Evolutionary conservation across 2,797 vertebrate genomes (phyloP).

Genomic region (Etheostoma nigrum): DNA sequence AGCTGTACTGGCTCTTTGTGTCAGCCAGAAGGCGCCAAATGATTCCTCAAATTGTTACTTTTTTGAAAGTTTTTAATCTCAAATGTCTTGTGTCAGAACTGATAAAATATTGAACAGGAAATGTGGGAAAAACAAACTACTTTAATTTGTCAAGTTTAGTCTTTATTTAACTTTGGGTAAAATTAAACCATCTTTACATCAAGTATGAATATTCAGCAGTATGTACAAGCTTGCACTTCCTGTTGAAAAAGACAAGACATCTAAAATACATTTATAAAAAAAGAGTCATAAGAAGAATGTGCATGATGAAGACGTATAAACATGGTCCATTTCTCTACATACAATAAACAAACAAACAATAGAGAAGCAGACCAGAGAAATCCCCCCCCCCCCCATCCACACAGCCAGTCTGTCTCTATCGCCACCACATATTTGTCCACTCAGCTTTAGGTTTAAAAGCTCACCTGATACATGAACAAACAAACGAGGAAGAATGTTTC

Average conservation of each 20-base stretch:
- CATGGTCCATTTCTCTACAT: constrained; percentile 52
- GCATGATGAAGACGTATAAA: constrained; percentile 71
- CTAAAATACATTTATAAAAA: constrained; percentile 44
- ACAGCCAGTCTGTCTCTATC: background rate
- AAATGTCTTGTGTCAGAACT: too few species aligned
- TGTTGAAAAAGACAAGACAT: constrained; percentile 51
- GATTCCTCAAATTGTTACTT: too few species aligned
- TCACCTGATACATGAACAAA: background rate
- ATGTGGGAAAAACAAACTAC: background rate
- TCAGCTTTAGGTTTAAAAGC: background rate
- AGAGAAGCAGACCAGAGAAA: constrained; percentile 43
- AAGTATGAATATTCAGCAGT: constrained; percentile 62
- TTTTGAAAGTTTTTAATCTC: too few species aligned
- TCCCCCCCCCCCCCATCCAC: background rate
- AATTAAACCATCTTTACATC: constrained; percentile 73
- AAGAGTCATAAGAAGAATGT: constrained; percentile 50
- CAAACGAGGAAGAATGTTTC: background rate
- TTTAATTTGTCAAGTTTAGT: constrained; percentile 32
- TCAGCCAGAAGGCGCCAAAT: background rate
- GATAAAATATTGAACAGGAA: background rate
- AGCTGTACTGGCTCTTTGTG: background rate
- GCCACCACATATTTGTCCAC: background rate
- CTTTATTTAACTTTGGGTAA: constrained; percentile 78
- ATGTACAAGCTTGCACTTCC: constrained; percentile 75
- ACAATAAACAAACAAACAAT: constrained; percentile 46